phyloP scores from a whole-genome alignment of 2,113 vertebrate species.

The Epinephelus moara region DNA sequence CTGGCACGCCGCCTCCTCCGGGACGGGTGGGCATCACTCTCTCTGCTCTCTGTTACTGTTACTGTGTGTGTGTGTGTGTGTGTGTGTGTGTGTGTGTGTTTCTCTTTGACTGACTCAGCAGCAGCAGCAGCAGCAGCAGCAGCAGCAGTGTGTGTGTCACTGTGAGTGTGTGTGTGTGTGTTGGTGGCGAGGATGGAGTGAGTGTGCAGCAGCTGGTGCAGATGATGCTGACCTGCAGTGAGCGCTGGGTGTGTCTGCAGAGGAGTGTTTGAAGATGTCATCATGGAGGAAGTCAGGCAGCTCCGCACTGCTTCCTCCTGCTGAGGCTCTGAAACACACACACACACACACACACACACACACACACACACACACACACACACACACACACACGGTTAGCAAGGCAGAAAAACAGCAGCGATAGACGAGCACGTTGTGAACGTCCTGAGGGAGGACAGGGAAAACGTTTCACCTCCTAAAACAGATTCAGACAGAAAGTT shows the following conservation, averaged over 20 bases:
- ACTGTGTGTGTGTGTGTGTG: neutral
- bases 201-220: slow-evolving; percentile 50
- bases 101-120: slow-evolving; percentile 56
- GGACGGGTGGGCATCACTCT: slow-evolving; percentile 92
- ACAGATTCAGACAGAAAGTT: no score
- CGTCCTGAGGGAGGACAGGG: no score
- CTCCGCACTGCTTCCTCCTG: slow-evolving; percentile 14
- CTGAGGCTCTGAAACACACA: slow-evolving; percentile 26
- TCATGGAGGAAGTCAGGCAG: slow-evolving; percentile 36
- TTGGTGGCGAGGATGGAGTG: slow-evolving; percentile 9
- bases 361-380: no score
- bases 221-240: slow-evolving; percentile 76
- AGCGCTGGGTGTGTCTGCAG: slow-evolving; percentile 84
- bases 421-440: neutral
- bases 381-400: neutral
- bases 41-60: slow-evolving; percentile 11
- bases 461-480: no score
- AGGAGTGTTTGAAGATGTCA: slow-evolving; percentile 72
- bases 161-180: slow-evolving; percentile 36
- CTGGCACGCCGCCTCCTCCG: slow-evolving; percentile 95
- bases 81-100: slow-evolving; percentile 38
- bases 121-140: slow-evolving; percentile 52
- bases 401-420: slow-evolving; percentile 21
- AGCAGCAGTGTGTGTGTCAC: no score
- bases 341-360: no score